These are phyloP conservation scores for Urocyon cinereoargenteus DNA, from an alignment of 2,797 vertebrate genomes.

Conservation along the genomic window DNA sequence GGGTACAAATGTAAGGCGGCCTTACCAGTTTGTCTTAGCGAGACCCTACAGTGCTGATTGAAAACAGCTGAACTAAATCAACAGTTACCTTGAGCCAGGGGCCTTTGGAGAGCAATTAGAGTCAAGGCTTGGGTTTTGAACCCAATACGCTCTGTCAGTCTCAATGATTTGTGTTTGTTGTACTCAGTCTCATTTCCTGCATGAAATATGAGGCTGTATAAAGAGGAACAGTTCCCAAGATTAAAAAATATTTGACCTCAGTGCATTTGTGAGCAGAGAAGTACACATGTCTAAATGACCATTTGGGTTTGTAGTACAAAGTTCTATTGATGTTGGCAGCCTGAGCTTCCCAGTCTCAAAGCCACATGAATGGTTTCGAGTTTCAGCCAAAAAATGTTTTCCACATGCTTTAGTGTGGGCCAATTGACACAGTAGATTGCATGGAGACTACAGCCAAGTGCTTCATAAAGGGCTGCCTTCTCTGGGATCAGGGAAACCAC, in stretches of 20 bases:
- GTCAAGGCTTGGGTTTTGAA: slow-evolving; percentile 91
- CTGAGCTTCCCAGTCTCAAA: slow-evolving; percentile 90
- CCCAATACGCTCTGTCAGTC: slow-evolving; percentile 92
- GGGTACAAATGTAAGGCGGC: slow-evolving; percentile 88
- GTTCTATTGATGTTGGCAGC: slow-evolving; percentile 94
- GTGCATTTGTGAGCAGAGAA: slow-evolving; percentile 89
- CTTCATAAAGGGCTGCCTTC: slow-evolving; percentile 91
- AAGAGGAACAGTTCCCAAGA: slow-evolving; percentile 91
- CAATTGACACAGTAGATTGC: slow-evolving; percentile 92
- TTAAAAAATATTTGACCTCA: slow-evolving; percentile 93
- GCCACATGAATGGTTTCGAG: slow-evolving; percentile 93
- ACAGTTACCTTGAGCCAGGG: slow-evolving; percentile 93
- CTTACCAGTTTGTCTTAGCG: slow-evolving; percentile 91
- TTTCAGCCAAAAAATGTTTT: slow-evolving; percentile 93
- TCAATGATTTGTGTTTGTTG: slow-evolving; percentile 92
- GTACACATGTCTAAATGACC: slow-evolving; percentile 93
- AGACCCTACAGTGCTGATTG: slow-evolving; percentile 90
- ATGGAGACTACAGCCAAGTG: slow-evolving; percentile 87
- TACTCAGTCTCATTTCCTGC: slow-evolving; percentile 92
- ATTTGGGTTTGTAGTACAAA: slow-evolving; percentile 93
- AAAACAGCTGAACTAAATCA: slow-evolving; percentile 94
- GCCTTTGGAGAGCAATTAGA: slow-evolving; percentile 93
- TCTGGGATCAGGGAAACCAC: slow-evolving; percentile 90
- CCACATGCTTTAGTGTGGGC: slow-evolving; percentile 91
- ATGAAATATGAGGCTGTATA: slow-evolving; percentile 91